phyloP scores from a whole-genome alignment of 1,140 invertebrate genomes.

The Aphelinus certus region DNA sequence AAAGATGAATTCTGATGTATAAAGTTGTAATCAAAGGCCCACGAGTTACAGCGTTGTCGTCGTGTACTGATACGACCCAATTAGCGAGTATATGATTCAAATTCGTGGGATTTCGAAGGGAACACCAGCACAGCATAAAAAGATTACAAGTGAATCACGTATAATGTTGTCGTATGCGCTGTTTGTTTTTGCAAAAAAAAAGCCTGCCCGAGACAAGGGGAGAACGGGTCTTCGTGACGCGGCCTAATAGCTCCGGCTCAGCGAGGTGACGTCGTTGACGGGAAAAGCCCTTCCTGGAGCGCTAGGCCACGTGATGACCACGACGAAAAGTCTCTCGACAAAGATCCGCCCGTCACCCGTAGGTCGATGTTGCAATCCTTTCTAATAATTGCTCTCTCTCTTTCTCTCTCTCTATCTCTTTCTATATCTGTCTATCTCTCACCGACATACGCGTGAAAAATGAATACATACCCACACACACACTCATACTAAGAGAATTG shows the following conservation, averaged over 20 bases:
- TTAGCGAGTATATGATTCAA: too few relatives aligned
- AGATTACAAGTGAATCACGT: neutral
- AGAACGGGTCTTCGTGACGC: conserved; percentile 25
- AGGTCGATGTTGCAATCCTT: conserved; percentile 37
- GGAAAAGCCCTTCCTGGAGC: conserved; percentile 7
- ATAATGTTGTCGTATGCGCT: conserved; percentile 6
- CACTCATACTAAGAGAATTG: too few relatives aligned
- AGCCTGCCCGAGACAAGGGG: conserved; percentile 9
- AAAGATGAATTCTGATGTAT: too few relatives aligned
- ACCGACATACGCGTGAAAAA: too few relatives aligned
- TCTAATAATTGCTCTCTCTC: conserved; percentile 17
- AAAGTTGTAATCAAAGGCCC: too few relatives aligned
- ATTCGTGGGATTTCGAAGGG: too few relatives aligned
- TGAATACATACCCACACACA: neutral
- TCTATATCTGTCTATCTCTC: conserved; percentile 7
- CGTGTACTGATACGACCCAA: too few relatives aligned
- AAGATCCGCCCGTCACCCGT: conserved; percentile 28
- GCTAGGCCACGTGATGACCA: conserved; percentile 10
- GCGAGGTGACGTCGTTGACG: neutral
- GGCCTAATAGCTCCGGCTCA: conserved; percentile 10
- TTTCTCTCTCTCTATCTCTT: conserved; percentile 14
- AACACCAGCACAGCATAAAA: too few relatives aligned
- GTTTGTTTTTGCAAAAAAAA: conserved; percentile 6
- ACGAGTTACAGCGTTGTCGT: too few relatives aligned
- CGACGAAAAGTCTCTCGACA: conserved; percentile 7